These are phyloP conservation scores for Amiota communis DNA, from an alignment of 2,888 invertebrate genomes.

Conservation along the genomic window DNA sequence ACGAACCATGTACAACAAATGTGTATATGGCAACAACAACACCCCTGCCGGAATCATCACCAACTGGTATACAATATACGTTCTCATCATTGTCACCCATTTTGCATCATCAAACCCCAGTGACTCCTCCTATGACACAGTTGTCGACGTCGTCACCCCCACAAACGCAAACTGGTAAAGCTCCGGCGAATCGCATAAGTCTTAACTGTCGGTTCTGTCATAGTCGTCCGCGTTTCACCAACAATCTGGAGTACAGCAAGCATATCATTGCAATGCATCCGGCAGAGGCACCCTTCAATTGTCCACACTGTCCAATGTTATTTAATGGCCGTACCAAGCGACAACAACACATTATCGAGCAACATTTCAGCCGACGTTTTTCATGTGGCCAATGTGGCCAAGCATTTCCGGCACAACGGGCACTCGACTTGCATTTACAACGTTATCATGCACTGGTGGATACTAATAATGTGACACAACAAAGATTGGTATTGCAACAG, in stretches of 20 bases:
- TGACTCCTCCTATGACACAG: not conserved
- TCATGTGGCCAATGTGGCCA: conserved; percentile 68
- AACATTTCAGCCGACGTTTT: conserved; percentile 62
- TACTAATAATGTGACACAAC: not conserved
- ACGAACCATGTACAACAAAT: conserved; percentile 42
- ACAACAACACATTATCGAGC: conserved; percentile 60
- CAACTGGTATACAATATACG: not conserved
- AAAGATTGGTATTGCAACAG: conserved; percentile 11
- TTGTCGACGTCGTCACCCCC: not conserved
- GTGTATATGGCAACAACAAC: conserved; percentile 52
- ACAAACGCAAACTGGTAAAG: conserved; percentile 37
- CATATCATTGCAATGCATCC: conserved; percentile 68
- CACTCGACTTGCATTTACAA: conserved; percentile 65
- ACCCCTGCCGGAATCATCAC: conserved; percentile 47
- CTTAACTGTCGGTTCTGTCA: conserved; percentile 68
- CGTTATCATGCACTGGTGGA: conserved; percentile 57
- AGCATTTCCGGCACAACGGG: conserved; percentile 63
- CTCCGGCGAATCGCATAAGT: conserved; percentile 46
- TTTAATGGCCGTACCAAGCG: conserved; percentile 62
- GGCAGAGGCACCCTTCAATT: conserved; percentile 63
- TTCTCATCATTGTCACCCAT: not conserved
- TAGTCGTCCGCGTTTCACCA: conserved; percentile 67
- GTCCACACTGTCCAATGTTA: conserved; percentile 62
- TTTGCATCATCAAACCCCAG: not conserved
- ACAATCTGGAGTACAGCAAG: conserved; percentile 65